These are phyloP conservation scores for Agrenia bidenticulata DNA, from an alignment of 2,888 invertebrate genomes.

Conservation along the genomic window DNA sequence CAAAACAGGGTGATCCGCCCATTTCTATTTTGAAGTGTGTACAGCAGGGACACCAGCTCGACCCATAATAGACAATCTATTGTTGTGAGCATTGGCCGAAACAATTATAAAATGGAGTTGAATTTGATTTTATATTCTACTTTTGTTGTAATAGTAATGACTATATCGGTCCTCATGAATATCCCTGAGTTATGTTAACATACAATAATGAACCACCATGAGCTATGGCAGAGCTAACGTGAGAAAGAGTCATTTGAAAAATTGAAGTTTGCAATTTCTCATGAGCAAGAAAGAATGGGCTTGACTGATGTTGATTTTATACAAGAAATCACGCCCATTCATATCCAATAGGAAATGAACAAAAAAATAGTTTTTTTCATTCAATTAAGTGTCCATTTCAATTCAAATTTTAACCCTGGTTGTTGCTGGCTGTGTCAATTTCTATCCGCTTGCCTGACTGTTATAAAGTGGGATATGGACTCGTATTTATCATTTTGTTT, in stretches of 20 bases:
- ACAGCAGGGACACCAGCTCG: slow-evolving; percentile 14
- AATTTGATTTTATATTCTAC: too few relatives aligned
- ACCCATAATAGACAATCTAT: slow-evolving; percentile 9
- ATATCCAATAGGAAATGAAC: slow-evolving; percentile 5
- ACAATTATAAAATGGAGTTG: slow-evolving; percentile 5
- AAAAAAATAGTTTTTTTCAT: background rate
- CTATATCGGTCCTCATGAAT: background rate
- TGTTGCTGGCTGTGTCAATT: too few relatives aligned
- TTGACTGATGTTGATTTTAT: slow-evolving; percentile 24
- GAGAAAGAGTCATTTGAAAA: slow-evolving; percentile 17
- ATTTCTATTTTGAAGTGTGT: slow-evolving; percentile 28
- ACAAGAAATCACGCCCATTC: slow-evolving; percentile 16
- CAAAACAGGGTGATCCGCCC: slow-evolving; percentile 24
- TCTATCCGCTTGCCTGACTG: too few relatives aligned
- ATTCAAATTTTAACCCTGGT: background rate
- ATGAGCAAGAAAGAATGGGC: slow-evolving; percentile 3
- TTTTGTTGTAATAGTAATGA: background rate
- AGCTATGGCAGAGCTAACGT: background rate
- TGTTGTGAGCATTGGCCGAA: slow-evolving; percentile 12
- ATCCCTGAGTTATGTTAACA: background rate
- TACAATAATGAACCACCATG: background rate
- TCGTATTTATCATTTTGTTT: too few relatives aligned
- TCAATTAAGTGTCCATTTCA: slow-evolving; percentile 9
- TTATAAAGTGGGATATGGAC: too few relatives aligned
- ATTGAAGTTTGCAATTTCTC: slow-evolving; percentile 17